Evolutionary conservation across 2,113 vertebrate species (phyloP), one percentile per base, ranked within the genome.

Genomic region (Cairina moschata): DNA sequence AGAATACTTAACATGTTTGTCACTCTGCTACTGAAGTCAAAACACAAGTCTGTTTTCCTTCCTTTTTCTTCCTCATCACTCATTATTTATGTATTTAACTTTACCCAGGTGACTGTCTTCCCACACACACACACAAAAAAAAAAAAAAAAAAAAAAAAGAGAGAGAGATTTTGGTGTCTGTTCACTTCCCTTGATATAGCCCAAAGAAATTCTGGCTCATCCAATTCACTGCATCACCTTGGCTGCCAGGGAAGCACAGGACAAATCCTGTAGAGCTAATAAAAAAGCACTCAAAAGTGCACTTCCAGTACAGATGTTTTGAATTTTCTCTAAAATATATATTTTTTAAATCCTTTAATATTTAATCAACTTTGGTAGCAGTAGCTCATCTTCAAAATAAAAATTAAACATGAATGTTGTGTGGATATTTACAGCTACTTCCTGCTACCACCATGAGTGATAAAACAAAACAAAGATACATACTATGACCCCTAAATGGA

Each of bases 21-120:
- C 44, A 48, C 58, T 78, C 34, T 32, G 11, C 56, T 17, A 20
- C 13, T 42, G 28, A 42, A 94, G 32, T 71, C 28, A 90, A 91
- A 86, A 63, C 46, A 86, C 29, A 91, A 83, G 17, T 21, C 72
- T 88, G 20, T 6, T 97, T 90, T 86, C 31, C 50, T 94, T 92
- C 72, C 65, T 92, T 83, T 88, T 46, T 75, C 46, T 26, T 67
- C 13, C 40, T 55, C 60, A 83, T 42, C 72, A 46, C 20, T 76
- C 78, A 23, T 12, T 82, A 91, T 67, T 91, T 84, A 36, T 67
- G n/a, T 69, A 77, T 90, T 86, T 88, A 65, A 56, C 63, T 44
- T 69, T 69, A 63, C 29, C 26, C 58, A 16, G 16, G 7, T 69
- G 50, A 87, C 48, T 26, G 58, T 11, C 4, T 92, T 74, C 46